phyloP scores from a whole-genome alignment of 2,113 vertebrate genomes.

The Rutilus rutilus region DNA sequence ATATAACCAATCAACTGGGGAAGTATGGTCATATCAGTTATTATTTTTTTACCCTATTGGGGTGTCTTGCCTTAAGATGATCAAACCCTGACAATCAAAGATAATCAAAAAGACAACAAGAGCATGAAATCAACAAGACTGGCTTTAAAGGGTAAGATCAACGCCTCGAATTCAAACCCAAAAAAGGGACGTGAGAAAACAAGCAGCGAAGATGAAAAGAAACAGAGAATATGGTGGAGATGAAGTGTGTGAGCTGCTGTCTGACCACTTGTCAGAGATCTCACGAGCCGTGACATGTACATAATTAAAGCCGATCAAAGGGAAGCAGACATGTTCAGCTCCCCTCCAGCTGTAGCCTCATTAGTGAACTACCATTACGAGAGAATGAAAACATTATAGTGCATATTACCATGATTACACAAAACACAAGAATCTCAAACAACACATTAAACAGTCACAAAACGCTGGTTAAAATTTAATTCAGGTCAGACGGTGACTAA shows the following conservation, averaged over 20 bases:
- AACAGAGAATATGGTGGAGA: conserved; percentile 9
- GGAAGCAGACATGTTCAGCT: conserved; percentile 41
- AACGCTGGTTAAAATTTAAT: neutral
- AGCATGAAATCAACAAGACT: neutral
- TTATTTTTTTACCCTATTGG: no score
- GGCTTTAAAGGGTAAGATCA: neutral
- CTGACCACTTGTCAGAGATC: conserved; percentile 37
- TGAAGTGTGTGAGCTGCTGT: conserved; percentile 12
- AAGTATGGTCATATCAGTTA: no score
- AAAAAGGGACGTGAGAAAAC: neutral
- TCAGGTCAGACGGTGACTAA: neutral
- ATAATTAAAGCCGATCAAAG: conserved; percentile 44
- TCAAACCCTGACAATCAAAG: neutral
- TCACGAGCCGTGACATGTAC: conserved; percentile 21
- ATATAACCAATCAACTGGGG: no score
- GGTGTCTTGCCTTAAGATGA: neutral
- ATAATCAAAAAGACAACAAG: conserved; percentile 5
- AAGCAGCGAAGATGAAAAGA: neutral
- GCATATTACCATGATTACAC: neutral
- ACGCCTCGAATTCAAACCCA: neutral
- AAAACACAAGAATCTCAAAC: neutral
- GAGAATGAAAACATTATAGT: conserved; percentile 11
- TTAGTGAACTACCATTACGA: neutral
- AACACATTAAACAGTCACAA: neutral
- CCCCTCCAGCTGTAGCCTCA: conserved; percentile 41